phyloP scores from a whole-genome alignment of 2,113 vertebrate genomes.

The Ammodytes dubius region DNA sequence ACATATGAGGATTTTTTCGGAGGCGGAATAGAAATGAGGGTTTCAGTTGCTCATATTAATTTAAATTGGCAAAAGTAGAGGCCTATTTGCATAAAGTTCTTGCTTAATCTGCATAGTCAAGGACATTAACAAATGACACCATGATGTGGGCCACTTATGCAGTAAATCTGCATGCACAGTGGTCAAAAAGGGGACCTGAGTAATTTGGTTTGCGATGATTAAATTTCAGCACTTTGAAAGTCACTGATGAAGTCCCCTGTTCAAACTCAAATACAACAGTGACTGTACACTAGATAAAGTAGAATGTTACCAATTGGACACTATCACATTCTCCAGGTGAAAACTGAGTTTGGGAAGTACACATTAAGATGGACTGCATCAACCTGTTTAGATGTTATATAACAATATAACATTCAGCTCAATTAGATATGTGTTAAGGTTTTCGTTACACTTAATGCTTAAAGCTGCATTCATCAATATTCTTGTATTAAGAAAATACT shows the following conservation, averaged over 20 bases:
- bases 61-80: conserved; percentile 53
- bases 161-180: conserved; percentile 66
- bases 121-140: conserved; percentile 75
- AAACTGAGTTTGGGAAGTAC: not conserved
- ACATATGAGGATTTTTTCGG: conserved; percentile 33
- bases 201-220: conserved; percentile 64
- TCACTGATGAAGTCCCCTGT: conserved; percentile 47
- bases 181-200: conserved; percentile 43
- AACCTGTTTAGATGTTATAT: not conserved
- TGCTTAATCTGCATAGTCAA: conserved; percentile 78
- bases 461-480: not conserved
- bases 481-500: no score
- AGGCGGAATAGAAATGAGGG: conserved; percentile 32
- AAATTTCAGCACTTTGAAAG: conserved; percentile 66
- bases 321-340: not conserved
- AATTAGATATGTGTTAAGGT: no score
- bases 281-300: not conserved
- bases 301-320: not conserved
- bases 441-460: not conserved
- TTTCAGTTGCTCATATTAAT: conserved; percentile 55
- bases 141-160: conserved; percentile 60
- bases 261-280: conserved; percentile 23
- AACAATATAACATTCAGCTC: not conserved
- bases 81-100: conserved; percentile 72
- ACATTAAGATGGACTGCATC: not conserved